These are phyloP conservation scores for Halesus radiatus DNA, from an alignment of 1,140 invertebrate genomes.

Conservation along the genomic window DNA sequence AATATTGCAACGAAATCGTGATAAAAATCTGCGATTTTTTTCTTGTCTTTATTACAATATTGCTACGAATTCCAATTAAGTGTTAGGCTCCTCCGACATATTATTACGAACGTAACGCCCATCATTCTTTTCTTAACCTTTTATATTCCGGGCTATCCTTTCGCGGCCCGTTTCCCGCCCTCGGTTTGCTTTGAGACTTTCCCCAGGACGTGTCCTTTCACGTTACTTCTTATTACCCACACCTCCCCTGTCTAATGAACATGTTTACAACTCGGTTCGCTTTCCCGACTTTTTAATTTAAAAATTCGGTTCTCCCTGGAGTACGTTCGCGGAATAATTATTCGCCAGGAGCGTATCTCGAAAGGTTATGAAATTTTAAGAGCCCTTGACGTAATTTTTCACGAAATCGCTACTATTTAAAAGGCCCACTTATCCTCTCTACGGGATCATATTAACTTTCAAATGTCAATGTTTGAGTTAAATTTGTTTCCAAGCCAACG, in stretches of 20 bases:
- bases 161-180: not conserved
- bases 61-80: conserved; percentile 5
- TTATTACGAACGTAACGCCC: not conserved
- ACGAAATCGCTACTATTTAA: no score
- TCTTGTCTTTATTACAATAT: no score
- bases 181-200: not conserved
- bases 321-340: not conserved
- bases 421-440: no score
- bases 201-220: not conserved
- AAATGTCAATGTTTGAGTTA: no score
- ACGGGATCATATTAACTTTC: no score
- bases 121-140: conserved; percentile 3
- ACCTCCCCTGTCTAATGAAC: not conserved
- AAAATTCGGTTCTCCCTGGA: not conserved
- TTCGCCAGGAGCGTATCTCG: not conserved
- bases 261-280: conserved; percentile 9
- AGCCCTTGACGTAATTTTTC: no score
- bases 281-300: conserved; percentile 12
- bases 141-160: not conserved
- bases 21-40: no score
- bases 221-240: conserved; percentile 20
- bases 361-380: not conserved
- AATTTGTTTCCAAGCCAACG: no score
- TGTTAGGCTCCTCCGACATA: not conserved
- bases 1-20: no score